Evolutionary conservation across 2,888 invertebrate genomes (phyloP).

Genomic region (Bellardia bayeri): DNA sequence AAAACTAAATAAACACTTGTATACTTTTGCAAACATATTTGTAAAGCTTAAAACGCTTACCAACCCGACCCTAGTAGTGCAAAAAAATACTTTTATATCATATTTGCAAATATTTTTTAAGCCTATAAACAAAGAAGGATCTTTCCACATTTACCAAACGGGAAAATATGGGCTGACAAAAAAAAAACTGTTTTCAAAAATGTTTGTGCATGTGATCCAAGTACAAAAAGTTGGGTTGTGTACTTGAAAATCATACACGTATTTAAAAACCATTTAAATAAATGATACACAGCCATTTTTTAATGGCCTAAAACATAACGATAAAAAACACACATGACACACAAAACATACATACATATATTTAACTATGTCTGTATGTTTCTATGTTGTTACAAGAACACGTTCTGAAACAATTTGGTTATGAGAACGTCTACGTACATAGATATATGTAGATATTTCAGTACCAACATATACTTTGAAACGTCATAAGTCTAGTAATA

Average conservation of each 20-base stretch:
- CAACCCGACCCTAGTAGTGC: not conserved
- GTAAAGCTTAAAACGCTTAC: not conserved
- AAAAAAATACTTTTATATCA: not conserved
- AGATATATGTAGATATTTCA: not conserved
- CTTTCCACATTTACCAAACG: not conserved
- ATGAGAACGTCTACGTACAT: not conserved
- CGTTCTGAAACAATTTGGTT: not conserved
- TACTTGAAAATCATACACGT: slow-evolving; percentile 54
- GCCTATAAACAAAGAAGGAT: slow-evolving; percentile 46
- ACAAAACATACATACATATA: not conserved
- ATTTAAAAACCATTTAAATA: slow-evolving; percentile 65
- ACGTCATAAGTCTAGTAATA: slow-evolving; percentile 4
- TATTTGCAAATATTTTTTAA: slow-evolving; percentile 56
- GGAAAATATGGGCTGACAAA: not conserved
- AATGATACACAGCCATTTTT: slow-evolving; percentile 56
- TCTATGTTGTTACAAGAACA: not conserved
- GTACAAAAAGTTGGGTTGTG: slow-evolving; percentile 26
- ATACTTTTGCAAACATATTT: slow-evolving; percentile 15
- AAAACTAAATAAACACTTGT: slow-evolving; percentile 4
- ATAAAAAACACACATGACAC: slow-evolving; percentile 32
- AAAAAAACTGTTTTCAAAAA: slow-evolving; percentile 25
- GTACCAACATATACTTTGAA: not conserved
- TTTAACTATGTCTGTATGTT: not conserved
- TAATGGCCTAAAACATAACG: slow-evolving; percentile 62
- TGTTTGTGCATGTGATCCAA: not conserved